Base-by-base conservation (phyloP, 1,140 invertebrate species). In the Littorina saxatilis region DNA sequence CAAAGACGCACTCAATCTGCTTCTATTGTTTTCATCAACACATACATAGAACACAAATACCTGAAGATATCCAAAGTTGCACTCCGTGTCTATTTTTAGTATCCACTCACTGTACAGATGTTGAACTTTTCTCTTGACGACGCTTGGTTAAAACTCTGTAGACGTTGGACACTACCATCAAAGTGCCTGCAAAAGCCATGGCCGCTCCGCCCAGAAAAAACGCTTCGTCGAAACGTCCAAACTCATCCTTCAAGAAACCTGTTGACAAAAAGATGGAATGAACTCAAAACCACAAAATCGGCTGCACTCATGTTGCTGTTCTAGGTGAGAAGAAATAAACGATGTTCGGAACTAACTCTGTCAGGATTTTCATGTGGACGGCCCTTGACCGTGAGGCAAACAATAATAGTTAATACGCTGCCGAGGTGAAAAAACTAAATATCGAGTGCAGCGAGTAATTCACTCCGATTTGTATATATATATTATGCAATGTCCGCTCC, bases 231-330 rank as follows among this genome's bases (percentile, higher is more conserved):
- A 82, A 90, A 4, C 39, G 79, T 0, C 88, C 87, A 17, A 82
- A 75, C 2, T 82, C 52, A 58, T 90, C 88, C 61, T 84, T 87
- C n/a, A 90, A 47, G 17, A 85, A 32, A 70, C 87, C 87, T 88
- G 58, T 4, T 82, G 82, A 20, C 9, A 9, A 50, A 50, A 50
- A 50, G 20, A 50, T 11, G n/a, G n/a, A n/a, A n/a, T n/a, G n/a
- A n/a, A n/a, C n/a, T n/a, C n/a, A n/a, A n/a, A n/a, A n/a, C n/a
- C n/a, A n/a, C n/a, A n/a, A n/a, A n/a, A n/a, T n/a, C n/a, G n/a
- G n/a, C n/a, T n/a, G n/a, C n/a, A n/a, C n/a, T n/a, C n/a, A n/a
- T n/a, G n/a, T n/a, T n/a, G n/a, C n/a, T n/a, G n/a, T n/a, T n/a
- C n/a, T n/a, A n/a, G n/a, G n/a, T n/a, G n/a, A n/a, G n/a, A n/a